Evolutionary conservation across 2,888 invertebrate genomes (phyloP).

Genomic region (Tinea semifulvella): DNA sequence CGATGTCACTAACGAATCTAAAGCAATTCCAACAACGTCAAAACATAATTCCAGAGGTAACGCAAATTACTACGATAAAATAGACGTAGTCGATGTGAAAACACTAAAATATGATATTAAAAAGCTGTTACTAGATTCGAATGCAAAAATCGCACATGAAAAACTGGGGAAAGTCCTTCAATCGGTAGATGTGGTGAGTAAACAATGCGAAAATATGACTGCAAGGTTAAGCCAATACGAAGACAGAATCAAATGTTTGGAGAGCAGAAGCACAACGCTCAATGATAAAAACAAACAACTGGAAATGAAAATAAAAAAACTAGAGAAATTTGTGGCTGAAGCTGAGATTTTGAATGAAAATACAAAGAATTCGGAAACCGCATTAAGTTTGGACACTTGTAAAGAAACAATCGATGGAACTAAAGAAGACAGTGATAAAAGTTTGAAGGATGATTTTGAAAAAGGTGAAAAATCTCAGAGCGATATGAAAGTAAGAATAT

Average conservation of each 20-base stretch:
- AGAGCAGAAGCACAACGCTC: not conserved
- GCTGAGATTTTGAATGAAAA: not conserved
- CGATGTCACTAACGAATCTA: not conserved
- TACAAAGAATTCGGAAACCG: not conserved
- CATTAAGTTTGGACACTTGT: not conserved
- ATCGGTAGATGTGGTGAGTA: slow-evolving; percentile 2
- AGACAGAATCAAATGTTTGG: slow-evolving; percentile 8
- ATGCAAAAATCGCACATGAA: slow-evolving; percentile 3
- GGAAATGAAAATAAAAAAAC: not conserved
- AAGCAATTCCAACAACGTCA: not conserved
- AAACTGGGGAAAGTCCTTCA: not conserved
- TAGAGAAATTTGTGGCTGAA: not conserved
- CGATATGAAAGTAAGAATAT: slow-evolving; percentile 7
- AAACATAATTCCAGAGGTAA: not conserved
- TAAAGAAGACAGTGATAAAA: not conserved
- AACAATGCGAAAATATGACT: not conserved
- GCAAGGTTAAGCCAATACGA: not conserved
- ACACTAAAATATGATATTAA: slow-evolving; percentile 9
- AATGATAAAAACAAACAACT: slow-evolving; percentile 11
- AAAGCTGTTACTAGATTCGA: not conserved
- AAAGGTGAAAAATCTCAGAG: not conserved
- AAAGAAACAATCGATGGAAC: not conserved
- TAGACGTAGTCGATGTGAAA: slow-evolving; percentile 10
- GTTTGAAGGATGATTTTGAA: not conserved
- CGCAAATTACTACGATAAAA: slow-evolving; percentile 6